Base-by-base conservation (phyloP, 2,113 vertebrate genomes). In the Melierax canorus region DNA sequence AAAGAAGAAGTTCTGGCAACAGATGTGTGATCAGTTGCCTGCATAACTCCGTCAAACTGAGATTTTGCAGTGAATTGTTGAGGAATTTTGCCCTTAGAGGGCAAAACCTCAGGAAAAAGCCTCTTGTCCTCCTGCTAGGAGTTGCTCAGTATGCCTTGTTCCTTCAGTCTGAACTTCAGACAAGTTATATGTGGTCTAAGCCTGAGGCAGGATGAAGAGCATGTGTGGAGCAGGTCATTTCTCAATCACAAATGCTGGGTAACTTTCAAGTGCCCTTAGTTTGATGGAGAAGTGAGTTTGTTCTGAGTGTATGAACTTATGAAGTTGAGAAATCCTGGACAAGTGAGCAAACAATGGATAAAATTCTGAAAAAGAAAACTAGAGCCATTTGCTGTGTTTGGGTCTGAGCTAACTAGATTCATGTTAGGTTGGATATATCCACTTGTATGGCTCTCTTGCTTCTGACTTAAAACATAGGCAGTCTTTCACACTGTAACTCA, bases 121-220 rank as follows among this genome's bases (percentile, higher is more conserved):
- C 19, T 53, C 14, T 36, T 66, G 18, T 66, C 23, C 9, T 59
- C 43, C 36, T 64, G 26, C 30, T 80, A 4, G 0, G 30, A 63
- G 21, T 46, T 72, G 29, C 21, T 27, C 59, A 20, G 50, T 19
- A 71, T 56, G 30, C 19, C n/a, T 86, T 56, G n/a, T 78, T 94
- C 59, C 27, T 64, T 50, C 14, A 32, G 38, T 19, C 32, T 86
- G 63, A 74, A 16, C 46, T 67, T 64, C 23, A 55, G n/a, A 8
- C 18, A 21, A 12, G 67, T n/a, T 76, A 0, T 0, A 1, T 9
- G 59, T 62, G 59, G 12, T 53, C 62, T 68, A 30, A 63, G 64
- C 60, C 3, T 1, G 18, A 50, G 69, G 36, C 43, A 30, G 41
- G 20, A 36, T 32, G 41, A 46, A 46, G 66, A 84, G 60, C 15